phyloP scores from a whole-genome alignment of 2,797 vertebrate species.

The Enteromius afrohamiltoni region DNA sequence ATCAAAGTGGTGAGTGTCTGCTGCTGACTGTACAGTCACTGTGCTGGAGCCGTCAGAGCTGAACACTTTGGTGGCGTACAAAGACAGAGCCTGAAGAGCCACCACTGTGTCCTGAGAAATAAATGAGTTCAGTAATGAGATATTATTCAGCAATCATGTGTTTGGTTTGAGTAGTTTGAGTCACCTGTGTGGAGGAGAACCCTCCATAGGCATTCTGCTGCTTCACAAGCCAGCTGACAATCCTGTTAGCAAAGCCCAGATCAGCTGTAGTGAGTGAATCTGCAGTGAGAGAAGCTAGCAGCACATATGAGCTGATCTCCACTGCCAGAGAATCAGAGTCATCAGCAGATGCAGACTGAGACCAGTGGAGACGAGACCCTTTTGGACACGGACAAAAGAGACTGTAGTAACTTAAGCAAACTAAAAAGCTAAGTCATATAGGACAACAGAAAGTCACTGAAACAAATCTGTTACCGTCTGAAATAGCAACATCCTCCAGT shows the following conservation, averaged over 20 bases:
- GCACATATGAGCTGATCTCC: conserved; percentile 82
- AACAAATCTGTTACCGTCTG: no score
- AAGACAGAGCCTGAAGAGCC: conserved; percentile 85
- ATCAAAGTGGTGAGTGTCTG: conserved; percentile 64
- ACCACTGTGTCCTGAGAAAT: conserved; percentile 69
- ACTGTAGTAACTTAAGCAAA: no score
- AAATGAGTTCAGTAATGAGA: background rate
- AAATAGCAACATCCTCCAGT: no score
- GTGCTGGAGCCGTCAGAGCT: conserved; percentile 68
- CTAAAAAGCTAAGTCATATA: no score
- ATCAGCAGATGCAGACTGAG: conserved; percentile 54
- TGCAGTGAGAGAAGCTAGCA: conserved; percentile 75
- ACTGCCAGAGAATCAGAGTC: conserved; percentile 78
- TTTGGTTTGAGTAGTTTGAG: background rate
- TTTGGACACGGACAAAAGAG: conserved; percentile 3
- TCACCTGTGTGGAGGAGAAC: conserved; percentile 89
- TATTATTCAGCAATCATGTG: background rate
- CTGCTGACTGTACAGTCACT: conserved; percentile 55
- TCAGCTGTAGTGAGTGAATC: conserved; percentile 65
- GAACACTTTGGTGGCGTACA: conserved; percentile 79
- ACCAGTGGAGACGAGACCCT: conserved; percentile 73
- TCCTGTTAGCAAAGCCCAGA: conserved; percentile 68
- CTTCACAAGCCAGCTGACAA: conserved; percentile 80
- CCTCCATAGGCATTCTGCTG: conserved; percentile 83
- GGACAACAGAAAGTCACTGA: no score